These are phyloP conservation scores for Oxygymnocypris stewartii DNA, from an alignment of 2,113 vertebrate species.

Conservation along the genomic window DNA sequence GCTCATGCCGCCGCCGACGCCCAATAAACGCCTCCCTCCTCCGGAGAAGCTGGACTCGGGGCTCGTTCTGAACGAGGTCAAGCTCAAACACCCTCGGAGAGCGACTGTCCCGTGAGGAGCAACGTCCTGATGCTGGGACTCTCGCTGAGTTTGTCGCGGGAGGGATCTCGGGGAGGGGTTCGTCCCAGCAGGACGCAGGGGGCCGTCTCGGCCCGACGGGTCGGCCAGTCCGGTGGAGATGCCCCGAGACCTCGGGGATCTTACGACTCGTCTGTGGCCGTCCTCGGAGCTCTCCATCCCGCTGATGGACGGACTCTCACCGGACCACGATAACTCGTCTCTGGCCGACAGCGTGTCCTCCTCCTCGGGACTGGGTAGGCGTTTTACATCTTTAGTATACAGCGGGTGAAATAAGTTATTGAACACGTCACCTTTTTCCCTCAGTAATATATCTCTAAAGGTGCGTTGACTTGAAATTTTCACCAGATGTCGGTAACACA, in stretches of 20 bases:
- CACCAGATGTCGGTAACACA: too few relatives aligned
- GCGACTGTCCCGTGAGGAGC: constrained; percentile 70
- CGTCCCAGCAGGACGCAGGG: constrained; percentile 49
- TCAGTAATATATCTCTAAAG: too few relatives aligned
- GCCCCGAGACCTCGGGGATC: constrained; percentile 95
- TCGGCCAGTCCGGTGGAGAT: constrained; percentile 76
- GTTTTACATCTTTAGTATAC: too few relatives aligned
- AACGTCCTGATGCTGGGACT: constrained; percentile 66
- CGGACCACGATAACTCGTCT: constrained; percentile 91
- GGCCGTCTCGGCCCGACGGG: constrained; percentile 58
- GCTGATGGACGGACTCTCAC: constrained; percentile 90
- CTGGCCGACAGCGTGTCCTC: constrained; percentile 91
- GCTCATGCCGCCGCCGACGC: constrained; percentile 64
- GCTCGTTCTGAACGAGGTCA: constrained; percentile 87
- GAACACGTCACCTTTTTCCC: too few relatives aligned
- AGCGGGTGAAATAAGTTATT: too few relatives aligned
- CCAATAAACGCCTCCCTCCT: constrained; percentile 59
- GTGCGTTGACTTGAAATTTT: too few relatives aligned
- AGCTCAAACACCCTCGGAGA: constrained; percentile 73
- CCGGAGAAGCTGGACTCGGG: constrained; percentile 84
- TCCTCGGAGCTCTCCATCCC: constrained; percentile 95
- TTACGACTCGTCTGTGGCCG: constrained; percentile 94
- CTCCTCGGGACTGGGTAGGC: constrained; percentile 92
- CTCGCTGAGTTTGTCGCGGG: constrained; percentile 58
- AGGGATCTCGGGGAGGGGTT: constrained; percentile 43